Evolutionary conservation across 2,888 invertebrate genomes (phyloP).

Genomic region (Halictus quadricinctus): DNA sequence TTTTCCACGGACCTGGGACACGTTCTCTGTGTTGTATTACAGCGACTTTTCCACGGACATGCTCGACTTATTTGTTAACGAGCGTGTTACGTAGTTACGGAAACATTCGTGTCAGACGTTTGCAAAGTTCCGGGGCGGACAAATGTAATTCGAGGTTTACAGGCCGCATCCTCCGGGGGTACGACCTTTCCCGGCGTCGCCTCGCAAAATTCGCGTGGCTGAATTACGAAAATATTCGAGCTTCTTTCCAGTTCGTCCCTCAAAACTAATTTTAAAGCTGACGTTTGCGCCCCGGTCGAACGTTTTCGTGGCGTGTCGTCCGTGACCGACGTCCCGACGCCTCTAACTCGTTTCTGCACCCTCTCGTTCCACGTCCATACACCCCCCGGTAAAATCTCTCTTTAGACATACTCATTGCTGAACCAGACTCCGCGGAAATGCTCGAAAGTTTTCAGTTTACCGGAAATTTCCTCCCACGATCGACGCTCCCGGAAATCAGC

Average conservation of each 20-base stretch:
- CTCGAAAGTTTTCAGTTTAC: neutral
- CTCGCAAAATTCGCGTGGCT: neutral
- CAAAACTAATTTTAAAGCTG: constrained; percentile 40
- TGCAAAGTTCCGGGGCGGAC: neutral
- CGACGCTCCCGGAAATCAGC: neutral
- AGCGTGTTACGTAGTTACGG: neutral
- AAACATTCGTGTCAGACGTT: neutral
- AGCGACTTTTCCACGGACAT: neutral
- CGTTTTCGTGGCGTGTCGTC: constrained; percentile 18
- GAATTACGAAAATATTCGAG: constrained; percentile 24
- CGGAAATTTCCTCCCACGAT: neutral
- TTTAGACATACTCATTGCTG: neutral
- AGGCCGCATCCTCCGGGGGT: neutral
- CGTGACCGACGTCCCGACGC: constrained; percentile 14
- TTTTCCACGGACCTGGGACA: neutral
- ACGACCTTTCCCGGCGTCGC: neutral
- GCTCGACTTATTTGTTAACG: neutral
- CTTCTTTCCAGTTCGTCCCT: neutral
- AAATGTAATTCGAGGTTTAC: neutral
- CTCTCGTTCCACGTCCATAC: neutral
- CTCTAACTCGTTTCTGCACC: neutral
- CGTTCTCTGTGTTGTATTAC: neutral
- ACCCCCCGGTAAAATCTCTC: neutral
- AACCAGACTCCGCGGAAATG: neutral
- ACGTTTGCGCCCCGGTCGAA: neutral